These are phyloP conservation scores for Caenorhabditis macrosperma DNA, from an alignment of 2,888 invertebrate species.

Conservation along the genomic window DNA sequence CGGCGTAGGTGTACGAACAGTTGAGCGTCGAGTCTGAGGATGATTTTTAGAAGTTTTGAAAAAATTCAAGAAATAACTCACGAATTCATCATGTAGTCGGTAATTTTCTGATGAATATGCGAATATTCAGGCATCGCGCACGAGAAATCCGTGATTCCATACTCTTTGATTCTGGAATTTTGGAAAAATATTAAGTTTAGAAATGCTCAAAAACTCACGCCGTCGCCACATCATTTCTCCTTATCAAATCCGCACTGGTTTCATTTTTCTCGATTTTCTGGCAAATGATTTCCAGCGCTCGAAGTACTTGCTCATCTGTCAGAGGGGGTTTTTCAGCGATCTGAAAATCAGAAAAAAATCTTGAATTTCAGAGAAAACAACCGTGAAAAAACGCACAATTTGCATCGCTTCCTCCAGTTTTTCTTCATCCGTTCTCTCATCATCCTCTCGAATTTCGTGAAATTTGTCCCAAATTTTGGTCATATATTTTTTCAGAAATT, in stretches of 20 bases:
- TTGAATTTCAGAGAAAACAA: background rate
- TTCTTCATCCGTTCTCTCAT: background rate
- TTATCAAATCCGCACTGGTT: background rate
- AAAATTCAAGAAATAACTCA: slow-evolving; percentile 5
- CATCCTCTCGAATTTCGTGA: background rate
- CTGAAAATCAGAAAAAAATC: background rate
- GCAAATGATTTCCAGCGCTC: background rate
- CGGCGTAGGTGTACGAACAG: slow-evolving; percentile 30
- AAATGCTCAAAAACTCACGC: background rate
- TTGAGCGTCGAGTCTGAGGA: background rate
- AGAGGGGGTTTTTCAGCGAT: background rate
- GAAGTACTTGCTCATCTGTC: background rate
- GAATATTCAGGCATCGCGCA: slow-evolving; percentile 6
- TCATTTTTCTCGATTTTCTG: background rate
- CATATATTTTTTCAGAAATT: background rate
- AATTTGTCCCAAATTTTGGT: background rate
- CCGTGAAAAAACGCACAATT: background rate
- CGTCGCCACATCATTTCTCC: background rate
- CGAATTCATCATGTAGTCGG: background rate
- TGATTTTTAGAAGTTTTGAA: background rate
- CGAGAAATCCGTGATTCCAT: slow-evolving; percentile 40
- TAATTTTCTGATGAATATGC: background rate
- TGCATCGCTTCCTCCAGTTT: background rate
- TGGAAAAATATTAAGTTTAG: too few relatives aligned
- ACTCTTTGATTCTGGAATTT: slow-evolving; percentile 11